phyloP scores from a whole-genome alignment of 2,113 vertebrate genomes.

The Mandrillus leucophaeus region DNA sequence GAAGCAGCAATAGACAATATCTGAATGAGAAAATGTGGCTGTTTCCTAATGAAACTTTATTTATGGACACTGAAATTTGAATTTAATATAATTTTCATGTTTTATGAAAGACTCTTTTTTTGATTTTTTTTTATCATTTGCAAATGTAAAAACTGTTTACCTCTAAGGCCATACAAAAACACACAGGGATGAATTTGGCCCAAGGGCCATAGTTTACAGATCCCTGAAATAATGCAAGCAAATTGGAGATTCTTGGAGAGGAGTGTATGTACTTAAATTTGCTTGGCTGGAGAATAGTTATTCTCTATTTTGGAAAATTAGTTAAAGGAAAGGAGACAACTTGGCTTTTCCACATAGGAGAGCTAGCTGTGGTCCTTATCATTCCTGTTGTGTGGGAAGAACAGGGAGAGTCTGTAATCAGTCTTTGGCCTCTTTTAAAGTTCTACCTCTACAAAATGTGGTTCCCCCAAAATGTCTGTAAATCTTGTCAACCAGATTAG shows the following conservation, averaged over 20 bases:
- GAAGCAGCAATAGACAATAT: neutral
- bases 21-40: conserved; percentile 15
- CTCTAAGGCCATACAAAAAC: conserved; percentile 16
- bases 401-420: neutral
- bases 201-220: conserved; percentile 35
- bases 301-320: conserved; percentile 50
- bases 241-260: conserved; percentile 1
- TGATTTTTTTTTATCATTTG: conserved; percentile 10
- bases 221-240: conserved; percentile 42
- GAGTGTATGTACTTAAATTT: conserved; percentile 11
- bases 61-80: conserved; percentile 41
- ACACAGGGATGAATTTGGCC: neutral
- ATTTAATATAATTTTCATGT: conserved; percentile 35
- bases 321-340: conserved; percentile 22
- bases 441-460: neutral
- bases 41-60: conserved; percentile 32
- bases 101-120: conserved; percentile 41
- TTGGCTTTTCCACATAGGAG: neutral
- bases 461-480: neutral
- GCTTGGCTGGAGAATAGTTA: conserved; percentile 39
- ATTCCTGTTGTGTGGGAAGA: neutral
- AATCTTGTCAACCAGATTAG: neutral
- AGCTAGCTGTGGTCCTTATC: neutral
- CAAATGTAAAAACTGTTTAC: conserved; percentile 50
- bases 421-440: neutral